These are phyloP conservation scores for Hypomesus transpacificus DNA, from an alignment of 2,113 vertebrate genomes.

Conservation along the genomic window DNA sequence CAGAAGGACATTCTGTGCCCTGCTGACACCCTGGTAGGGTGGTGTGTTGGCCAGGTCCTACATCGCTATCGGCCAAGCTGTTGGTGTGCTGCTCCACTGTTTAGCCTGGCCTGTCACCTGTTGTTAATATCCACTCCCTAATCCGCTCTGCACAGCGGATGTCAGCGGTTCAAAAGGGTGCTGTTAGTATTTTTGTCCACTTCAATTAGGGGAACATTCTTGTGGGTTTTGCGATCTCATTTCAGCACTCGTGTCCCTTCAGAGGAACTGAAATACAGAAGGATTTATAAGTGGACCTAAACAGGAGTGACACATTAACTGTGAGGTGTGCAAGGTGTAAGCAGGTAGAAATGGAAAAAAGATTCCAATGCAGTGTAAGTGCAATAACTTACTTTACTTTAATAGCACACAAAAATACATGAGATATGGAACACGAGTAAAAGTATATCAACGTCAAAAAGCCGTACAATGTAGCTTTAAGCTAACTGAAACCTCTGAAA, in stretches of 20 bases:
- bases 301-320: too few species aligned
- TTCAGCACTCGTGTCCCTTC: constrained; percentile 76
- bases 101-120: constrained; percentile 76
- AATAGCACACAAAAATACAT: constrained; percentile 52
- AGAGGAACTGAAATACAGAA: constrained; percentile 68
- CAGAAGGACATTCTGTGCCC: not conserved
- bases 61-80: not conserved
- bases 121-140: constrained; percentile 85
- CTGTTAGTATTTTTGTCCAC: constrained; percentile 86
- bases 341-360: not conserved
- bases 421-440: constrained; percentile 62
- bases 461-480: constrained; percentile 59
- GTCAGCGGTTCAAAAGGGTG: constrained; percentile 90
- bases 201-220: constrained; percentile 87
- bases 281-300: constrained; percentile 51
- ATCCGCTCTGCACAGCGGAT: constrained; percentile 84
- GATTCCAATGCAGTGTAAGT: constrained; percentile 57
- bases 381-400: constrained; percentile 86
- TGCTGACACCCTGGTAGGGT: not conserved
- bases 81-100: constrained; percentile 33
- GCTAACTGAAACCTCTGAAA: constrained; percentile 47
- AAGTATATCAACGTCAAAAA: constrained; percentile 57
- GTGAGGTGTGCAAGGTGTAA: not conserved
- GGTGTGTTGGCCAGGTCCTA: too few species aligned
- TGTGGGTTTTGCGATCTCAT: constrained; percentile 77